Conservation (phyloP, 1,140 invertebrate genomes). For the Scylla paramamosain region DNA sequence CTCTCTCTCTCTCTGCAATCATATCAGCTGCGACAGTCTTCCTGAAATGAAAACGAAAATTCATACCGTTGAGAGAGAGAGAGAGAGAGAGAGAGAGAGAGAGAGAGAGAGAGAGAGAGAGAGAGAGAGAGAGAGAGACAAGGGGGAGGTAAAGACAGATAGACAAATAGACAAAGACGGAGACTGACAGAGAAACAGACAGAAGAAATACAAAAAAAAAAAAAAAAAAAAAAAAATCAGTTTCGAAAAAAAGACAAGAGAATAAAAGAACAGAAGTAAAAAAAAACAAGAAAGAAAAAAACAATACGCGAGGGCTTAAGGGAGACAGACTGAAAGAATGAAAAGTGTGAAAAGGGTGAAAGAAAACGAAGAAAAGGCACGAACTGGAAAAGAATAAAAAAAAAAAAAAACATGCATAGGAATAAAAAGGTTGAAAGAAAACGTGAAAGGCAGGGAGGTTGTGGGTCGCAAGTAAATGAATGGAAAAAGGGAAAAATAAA, state of each 20-base stretch:
- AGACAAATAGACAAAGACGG: too few relatives aligned
- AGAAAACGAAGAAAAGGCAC: neutral
- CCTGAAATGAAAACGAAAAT: too few relatives aligned
- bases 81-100: too few relatives aligned
- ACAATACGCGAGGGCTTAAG: neutral
- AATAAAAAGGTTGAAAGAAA: neutral
- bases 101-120: neutral
- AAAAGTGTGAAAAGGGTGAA: neutral
- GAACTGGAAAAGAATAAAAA: neutral
- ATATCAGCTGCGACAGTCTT: neutral
- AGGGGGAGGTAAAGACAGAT: neutral
- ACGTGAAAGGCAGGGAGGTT: neutral
- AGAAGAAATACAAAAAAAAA: neutral
- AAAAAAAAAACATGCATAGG: neutral
- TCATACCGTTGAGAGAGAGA: too few relatives aligned
- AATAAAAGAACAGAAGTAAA: neutral
- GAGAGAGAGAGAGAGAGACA: neutral
- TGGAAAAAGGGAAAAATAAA: neutral
- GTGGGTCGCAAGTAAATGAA: neutral
- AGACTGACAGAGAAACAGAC: neutral
- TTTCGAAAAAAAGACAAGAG: neutral
- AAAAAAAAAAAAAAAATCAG: neutral
- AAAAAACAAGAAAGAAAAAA: neutral
- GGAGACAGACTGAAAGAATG: neutral
- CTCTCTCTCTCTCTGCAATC: neutral